Conservation (phyloP, 2,888 invertebrate genomes). For the Torymus tubicola region DNA sequence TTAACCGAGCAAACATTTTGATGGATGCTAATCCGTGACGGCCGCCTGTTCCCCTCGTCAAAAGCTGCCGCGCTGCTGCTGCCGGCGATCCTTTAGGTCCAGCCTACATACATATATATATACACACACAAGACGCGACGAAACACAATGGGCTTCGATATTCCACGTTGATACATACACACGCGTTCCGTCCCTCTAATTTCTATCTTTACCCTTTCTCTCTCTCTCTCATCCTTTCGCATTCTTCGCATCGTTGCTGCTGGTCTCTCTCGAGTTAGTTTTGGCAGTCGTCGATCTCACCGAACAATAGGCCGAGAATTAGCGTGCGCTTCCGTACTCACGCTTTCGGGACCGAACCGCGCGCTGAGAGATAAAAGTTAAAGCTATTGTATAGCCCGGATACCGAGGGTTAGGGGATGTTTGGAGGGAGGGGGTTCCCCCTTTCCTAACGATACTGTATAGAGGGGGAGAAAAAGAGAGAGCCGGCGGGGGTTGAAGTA, state of each 20-base stretch:
- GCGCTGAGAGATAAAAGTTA: constrained; percentile 5
- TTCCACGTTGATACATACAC: constrained; percentile 72
- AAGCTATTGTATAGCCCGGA: constrained; percentile 2
- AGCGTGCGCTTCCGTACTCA: constrained; percentile 56
- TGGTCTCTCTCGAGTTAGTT: constrained; percentile 30
- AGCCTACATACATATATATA: too few relatives aligned
- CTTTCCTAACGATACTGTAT: background rate
- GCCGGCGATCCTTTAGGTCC: background rate
- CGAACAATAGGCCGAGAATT: constrained; percentile 64
- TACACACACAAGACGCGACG: background rate
- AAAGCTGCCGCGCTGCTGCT: constrained; percentile 57
- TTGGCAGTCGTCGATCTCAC: constrained; percentile 69
- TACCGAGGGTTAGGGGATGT: constrained; percentile 3
- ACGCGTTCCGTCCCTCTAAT: constrained; percentile 60
- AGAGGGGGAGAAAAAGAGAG: background rate
- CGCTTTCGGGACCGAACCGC: constrained; percentile 33
- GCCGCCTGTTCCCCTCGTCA: constrained; percentile 63
- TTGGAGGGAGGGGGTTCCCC: too few relatives aligned
- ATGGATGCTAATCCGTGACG: constrained; percentile 65
- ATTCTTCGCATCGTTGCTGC: too few relatives aligned
- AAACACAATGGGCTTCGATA: constrained; percentile 62
- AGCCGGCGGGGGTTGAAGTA: background rate
- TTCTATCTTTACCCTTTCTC: constrained; percentile 59
- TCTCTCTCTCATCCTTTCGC: constrained; percentile 34
- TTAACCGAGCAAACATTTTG: constrained; percentile 13